Percentiles rank a stretch among this genome's conserved stretches.
Conservation (phyloP, 2,888 invertebrate species). For the Theretra japonica region DNA sequence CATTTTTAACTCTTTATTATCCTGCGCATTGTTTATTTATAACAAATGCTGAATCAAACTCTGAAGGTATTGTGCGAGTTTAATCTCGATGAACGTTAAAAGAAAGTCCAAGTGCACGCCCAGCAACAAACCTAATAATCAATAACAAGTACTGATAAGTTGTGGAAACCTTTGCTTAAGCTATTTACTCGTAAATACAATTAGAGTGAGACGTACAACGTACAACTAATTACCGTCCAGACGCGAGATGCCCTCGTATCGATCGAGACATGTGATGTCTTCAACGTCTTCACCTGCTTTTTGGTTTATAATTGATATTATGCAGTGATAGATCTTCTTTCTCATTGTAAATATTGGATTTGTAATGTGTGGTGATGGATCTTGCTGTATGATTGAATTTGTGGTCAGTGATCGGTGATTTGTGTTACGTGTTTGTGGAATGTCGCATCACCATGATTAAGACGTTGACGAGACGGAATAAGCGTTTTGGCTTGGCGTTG, state of each 20-base stretch:
- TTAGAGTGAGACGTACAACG: constrained; percentile 69
- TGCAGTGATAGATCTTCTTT: not conserved
- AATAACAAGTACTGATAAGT: constrained; percentile 27
- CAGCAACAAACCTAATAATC: constrained; percentile 18
- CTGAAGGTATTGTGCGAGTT: not conserved
- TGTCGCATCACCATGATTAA: constrained; percentile 36
- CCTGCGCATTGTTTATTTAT: too few relatives aligned
- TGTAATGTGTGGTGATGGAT: not conserved
- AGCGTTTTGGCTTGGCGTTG: constrained; percentile 38
- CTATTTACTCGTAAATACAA: constrained; percentile 59
- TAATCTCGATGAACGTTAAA: not conserved
- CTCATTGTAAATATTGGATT: not conserved
- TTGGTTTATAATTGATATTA: not conserved
- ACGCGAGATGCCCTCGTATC: constrained; percentile 53
- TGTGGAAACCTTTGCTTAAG: constrained; percentile 31
- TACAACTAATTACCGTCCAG: constrained; percentile 61
- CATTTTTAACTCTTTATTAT: too few relatives aligned
- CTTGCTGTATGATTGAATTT: not conserved
- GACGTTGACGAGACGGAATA: constrained; percentile 34
- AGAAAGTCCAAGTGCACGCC: not conserved
- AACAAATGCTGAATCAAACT: not conserved
- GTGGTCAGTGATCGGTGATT: constrained; percentile 33
- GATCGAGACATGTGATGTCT: constrained; percentile 57
- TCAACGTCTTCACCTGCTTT: not conserved
- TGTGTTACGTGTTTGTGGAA: constrained; percentile 32